phyloP scores from a whole-genome alignment of 1,140 invertebrate species.

The Sitobion miscanthi region DNA sequence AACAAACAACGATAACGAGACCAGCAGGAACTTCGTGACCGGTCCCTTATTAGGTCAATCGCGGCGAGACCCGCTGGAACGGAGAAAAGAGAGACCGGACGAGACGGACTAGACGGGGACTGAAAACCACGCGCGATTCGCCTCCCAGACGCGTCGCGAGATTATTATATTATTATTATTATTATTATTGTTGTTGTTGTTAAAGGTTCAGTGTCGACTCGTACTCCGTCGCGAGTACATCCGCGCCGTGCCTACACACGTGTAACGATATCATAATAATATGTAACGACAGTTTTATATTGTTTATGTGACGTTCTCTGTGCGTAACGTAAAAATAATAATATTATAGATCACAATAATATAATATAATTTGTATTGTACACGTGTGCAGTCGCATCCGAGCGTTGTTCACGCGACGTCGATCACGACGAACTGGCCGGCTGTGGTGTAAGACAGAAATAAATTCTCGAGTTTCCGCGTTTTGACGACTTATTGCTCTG shows the following conservation, averaged over 20 bases:
- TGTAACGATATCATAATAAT: neutral
- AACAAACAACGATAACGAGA: conserved; percentile 28
- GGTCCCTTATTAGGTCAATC: conserved; percentile 50
- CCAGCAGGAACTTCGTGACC: conserved; percentile 50
- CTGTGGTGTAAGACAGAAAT: neutral
- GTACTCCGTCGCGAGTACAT: conserved; percentile 2
- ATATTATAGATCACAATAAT: neutral
- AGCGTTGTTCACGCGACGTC: no score
- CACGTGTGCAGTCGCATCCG: neutral
- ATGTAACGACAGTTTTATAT: neutral
- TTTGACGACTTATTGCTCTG: neutral
- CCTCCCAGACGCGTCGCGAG: neutral
- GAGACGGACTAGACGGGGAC: conserved; percentile 29
- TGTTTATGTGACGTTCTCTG: neutral
- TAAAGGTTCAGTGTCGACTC: conserved; percentile 3
- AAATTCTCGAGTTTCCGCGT: conserved; percentile 11
- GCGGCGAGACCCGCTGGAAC: neutral
- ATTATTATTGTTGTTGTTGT: neutral
- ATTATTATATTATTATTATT: neutral
- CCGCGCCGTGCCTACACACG: neutral
- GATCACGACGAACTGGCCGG: neutral
- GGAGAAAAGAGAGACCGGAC: conserved; percentile 40
- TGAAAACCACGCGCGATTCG: conserved; percentile 21
- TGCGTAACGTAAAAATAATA: neutral
- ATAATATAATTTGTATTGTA: neutral